Conservation (phyloP, 2,113 vertebrate genomes). For the Cariama cristata region DNA sequence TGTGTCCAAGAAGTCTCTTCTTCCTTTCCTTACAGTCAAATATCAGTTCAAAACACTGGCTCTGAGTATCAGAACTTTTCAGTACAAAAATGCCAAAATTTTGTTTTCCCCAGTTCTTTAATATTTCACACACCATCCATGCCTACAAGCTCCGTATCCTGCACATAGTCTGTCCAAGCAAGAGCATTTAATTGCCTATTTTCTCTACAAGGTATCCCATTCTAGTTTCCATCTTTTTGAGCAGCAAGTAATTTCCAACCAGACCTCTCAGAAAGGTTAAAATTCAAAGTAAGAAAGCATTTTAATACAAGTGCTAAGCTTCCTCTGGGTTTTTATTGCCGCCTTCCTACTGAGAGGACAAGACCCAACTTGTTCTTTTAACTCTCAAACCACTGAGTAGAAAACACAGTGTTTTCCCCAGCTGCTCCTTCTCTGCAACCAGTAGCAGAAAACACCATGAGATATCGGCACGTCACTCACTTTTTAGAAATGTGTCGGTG, state of each 20-base stretch:
- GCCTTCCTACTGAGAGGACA: neutral
- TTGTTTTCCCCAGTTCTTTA: neutral
- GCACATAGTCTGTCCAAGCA: neutral
- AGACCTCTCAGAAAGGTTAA: neutral
- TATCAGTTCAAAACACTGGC: neutral
- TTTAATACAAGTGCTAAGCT: neutral
- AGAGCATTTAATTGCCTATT: neutral
- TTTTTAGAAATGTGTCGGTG: rapidly evolving
- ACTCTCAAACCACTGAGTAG: neutral
- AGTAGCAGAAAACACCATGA: neutral
- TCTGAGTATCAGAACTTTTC: neutral
- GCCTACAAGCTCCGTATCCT: rapidly evolving
- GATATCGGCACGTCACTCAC: rapidly evolving
- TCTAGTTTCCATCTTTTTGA: neutral
- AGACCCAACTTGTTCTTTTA: neutral
- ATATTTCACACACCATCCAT: neutral
- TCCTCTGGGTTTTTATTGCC: neutral
- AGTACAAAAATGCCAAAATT: neutral
- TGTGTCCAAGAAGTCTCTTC: neutral
- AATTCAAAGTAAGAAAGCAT: neutral
- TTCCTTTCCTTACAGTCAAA: neutral
- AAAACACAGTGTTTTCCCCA: neutral
- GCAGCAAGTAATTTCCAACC: neutral
- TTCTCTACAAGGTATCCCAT: neutral
- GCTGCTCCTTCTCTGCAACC: neutral